Base-by-base conservation (phyloP, 2,888 invertebrate species). In the Pterostichus niger region DNA sequence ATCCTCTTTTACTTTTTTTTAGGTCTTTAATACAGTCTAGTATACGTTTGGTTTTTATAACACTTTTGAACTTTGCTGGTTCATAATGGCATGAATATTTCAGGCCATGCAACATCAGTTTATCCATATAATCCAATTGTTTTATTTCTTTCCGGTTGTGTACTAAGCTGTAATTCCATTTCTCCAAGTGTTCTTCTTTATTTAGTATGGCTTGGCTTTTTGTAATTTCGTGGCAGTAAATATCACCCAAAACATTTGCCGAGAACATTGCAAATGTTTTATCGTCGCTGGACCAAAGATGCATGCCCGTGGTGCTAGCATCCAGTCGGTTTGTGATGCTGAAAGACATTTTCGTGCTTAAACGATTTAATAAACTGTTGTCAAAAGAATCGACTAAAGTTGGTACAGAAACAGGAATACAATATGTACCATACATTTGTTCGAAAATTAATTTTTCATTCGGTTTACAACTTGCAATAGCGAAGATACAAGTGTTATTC, bases 221-320 rank as follows among this genome's bases (percentile, higher is more conserved):
- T 11, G 54, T 54, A 15, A 91, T 52, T 0, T 87, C 87, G 77
- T 91, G 90, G 56, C 88, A 87, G 0, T 90, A 88, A 71, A 91
- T 88, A 84, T 91, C 91, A 0, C 92, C 92, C 1, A 91, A 85
- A 0, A 91, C 89, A 84, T 91, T 91, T 40, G 90, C 89, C 85
- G 90, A 88, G 6, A 91, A 86, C 7, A 91, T 85, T 10, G 88
- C 86, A 83, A 88, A 90, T 13, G 88, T 89, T 5, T 90, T 88
- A 59, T 90, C 7, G 9, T 44, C 88, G 0, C 88, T n/a, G 0
- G 90, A 84, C 68, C 68, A 71, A 7, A 71, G 13, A 2, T 88
- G 83, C 44, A 87, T 84, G 0, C 92, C 91, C 0, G 89, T 89
- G 31, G 90, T 88, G 0, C 90, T 86, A 4, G 89, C 88, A 17